phyloP scores from a whole-genome alignment of 2,797 vertebrate genomes.

The Vultur gryphus region DNA sequence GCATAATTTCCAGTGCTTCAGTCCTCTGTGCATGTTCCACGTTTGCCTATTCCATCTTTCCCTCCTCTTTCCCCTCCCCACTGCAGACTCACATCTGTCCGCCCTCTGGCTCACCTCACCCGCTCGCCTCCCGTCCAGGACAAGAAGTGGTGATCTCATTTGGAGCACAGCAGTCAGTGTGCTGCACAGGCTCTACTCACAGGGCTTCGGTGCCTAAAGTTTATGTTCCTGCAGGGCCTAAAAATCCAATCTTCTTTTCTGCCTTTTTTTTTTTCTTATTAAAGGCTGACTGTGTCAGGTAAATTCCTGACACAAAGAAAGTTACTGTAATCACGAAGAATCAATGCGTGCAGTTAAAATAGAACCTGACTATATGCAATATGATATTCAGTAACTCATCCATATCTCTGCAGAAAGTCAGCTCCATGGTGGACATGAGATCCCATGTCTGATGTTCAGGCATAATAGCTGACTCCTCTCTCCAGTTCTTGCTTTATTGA shows the following conservation, averaged over 20 bases:
- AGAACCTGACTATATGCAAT: not conserved
- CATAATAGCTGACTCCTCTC: not conserved
- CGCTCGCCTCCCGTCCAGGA: not conserved
- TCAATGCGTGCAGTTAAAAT: not conserved
- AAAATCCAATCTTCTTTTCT: not conserved
- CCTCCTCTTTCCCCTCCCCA: not conserved
- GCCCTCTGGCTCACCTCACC: slow-evolving; percentile 58
- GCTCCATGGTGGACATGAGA: not conserved
- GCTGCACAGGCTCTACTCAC: not conserved
- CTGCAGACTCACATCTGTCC: slow-evolving; percentile 31
- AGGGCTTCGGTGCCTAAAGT: not conserved
- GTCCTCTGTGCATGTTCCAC: not conserved
- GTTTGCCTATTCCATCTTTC: not conserved
- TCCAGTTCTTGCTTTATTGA: not conserved
- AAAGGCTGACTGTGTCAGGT: not conserved
- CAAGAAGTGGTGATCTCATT: slow-evolving; percentile 7
- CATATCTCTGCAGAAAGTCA: not conserved
- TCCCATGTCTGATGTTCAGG: not conserved
- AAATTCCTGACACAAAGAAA: not conserved
- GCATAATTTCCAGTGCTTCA: not conserved
- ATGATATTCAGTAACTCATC: not conserved
- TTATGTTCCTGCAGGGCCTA: not conserved
- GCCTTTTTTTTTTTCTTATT: not conserved
- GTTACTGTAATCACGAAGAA: not conserved
- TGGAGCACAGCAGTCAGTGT: not conserved